These are phyloP conservation scores for Pyrocephalus nanus DNA, from an alignment of 2,797 vertebrate species.

Conservation along the genomic window DNA sequence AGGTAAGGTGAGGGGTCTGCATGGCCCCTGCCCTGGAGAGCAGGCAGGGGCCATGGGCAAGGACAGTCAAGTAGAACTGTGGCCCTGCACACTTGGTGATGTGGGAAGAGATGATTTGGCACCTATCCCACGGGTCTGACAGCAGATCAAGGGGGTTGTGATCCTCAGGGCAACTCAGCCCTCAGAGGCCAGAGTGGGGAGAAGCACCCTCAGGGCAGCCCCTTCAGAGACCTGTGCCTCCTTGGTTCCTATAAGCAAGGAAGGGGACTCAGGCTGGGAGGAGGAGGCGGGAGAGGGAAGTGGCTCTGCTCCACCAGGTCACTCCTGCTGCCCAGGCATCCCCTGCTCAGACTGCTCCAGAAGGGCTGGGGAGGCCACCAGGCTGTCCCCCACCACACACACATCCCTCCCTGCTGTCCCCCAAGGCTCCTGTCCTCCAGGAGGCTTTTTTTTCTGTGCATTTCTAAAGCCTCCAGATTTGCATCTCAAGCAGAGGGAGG, in stretches of 20 bases:
- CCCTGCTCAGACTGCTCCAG: not conserved
- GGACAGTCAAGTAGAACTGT: not conserved
- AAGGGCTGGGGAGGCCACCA: not conserved
- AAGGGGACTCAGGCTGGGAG: not conserved
- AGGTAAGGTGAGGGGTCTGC: not conserved
- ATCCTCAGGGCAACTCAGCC: not conserved
- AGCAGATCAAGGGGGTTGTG: accelerated
- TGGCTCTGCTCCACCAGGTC: not conserved
- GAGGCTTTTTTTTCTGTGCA: conserved; percentile 17
- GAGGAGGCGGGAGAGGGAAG: not conserved
- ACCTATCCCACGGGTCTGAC: not conserved
- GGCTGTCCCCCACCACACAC: not conserved
- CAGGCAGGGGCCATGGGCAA: not conserved
- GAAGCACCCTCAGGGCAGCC: not conserved
- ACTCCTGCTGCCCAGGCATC: not conserved
- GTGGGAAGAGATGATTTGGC: not conserved
- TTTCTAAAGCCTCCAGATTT: conserved; percentile 54
- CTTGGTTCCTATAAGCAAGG: not conserved
- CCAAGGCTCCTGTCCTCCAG: not conserved
- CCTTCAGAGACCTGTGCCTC: not conserved
- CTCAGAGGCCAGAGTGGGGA: not conserved
- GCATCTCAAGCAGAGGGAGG: conserved; percentile 60
- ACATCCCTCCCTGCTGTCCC: not conserved
- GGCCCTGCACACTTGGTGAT: not conserved
- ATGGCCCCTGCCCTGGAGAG: not conserved